A percentile compares a stretch with the other conserved stretches of the same genome.
Evolutionary conservation across 1,140 invertebrate species (phyloP).

Genomic region (Brachionus rubens): DNA sequence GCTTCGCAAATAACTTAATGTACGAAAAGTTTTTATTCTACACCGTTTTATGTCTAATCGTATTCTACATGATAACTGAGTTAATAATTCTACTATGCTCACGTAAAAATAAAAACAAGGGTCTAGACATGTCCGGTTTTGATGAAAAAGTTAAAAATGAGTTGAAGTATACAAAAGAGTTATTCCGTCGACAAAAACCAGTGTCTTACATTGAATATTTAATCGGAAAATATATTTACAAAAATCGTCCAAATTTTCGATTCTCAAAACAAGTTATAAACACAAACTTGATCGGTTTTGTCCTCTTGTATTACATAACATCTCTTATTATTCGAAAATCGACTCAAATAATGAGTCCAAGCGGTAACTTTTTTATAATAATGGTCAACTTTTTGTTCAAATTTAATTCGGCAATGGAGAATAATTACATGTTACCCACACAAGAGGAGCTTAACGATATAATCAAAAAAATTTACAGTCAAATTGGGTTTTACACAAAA

Average conservation of each 20-base stretch:
- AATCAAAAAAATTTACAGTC: slow-evolving; percentile 10
- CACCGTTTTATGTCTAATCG: slow-evolving; percentile 15
- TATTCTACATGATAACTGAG: slow-evolving; percentile 23
- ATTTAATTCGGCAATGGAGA: neutral
- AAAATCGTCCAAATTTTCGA: slow-evolving; percentile 5
- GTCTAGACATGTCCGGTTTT: no score
- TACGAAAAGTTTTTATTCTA: slow-evolving; percentile 44
- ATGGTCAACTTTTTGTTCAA: slow-evolving; percentile 37
- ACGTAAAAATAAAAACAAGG: no score
- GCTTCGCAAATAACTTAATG: slow-evolving; percentile 36
- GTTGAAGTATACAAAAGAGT: neutral
- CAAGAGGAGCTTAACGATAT: slow-evolving; percentile 2
- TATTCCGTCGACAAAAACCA: slow-evolving; percentile 1
- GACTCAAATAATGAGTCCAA: slow-evolving; percentile 6
- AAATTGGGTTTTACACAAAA: slow-evolving; percentile 2
- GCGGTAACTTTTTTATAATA: neutral
- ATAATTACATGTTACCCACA: neutral
- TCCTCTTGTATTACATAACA: slow-evolving; percentile 40
- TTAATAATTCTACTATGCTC: neutral
- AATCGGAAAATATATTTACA: slow-evolving; percentile 28
- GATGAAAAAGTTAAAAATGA: slow-evolving; percentile 22
- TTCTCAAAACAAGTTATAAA: slow-evolving; percentile 43
- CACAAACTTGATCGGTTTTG: slow-evolving; percentile 38
- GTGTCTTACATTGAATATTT: neutral
- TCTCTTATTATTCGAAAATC: slow-evolving; percentile 40